Percentiles rank a stretch among this genome's conserved stretches.
Conservation (phyloP, 2,113 vertebrate species). For the Morone chrysops region DNA sequence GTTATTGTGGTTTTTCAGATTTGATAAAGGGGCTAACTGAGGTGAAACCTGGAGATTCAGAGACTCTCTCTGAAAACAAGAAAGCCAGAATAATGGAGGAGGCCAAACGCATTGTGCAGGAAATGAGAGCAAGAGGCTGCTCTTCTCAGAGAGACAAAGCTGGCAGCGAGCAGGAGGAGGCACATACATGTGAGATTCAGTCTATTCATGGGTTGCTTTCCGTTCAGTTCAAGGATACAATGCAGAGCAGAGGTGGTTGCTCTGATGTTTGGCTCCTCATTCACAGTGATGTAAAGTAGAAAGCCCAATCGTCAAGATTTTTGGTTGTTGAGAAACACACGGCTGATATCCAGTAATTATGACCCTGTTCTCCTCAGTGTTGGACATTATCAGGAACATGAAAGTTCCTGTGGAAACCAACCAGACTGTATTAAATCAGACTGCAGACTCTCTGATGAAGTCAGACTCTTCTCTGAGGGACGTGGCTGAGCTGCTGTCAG, state of each 20-base stretch:
- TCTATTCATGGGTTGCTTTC: background rate
- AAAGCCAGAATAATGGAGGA: constrained; percentile 45
- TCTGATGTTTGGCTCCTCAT: background rate
- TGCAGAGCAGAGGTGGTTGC: background rate
- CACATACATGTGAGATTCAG: constrained; percentile 50
- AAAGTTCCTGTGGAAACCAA: background rate
- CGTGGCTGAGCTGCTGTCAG: constrained; percentile 42
- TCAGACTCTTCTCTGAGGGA: constrained; percentile 34
- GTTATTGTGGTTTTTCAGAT: constrained; percentile 51
- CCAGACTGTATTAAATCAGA: constrained; percentile 3
- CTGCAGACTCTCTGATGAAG: constrained; percentile 43
- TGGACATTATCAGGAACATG: constrained; percentile 46
- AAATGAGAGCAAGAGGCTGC: constrained; percentile 64
- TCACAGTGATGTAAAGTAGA: background rate
- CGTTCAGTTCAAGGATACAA: background rate
- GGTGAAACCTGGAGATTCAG: constrained; percentile 28
- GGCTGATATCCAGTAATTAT: background rate
- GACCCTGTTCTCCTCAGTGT: constrained; percentile 45
- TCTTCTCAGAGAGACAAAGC: constrained; percentile 42
- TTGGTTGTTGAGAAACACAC: background rate
- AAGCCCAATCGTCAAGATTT: too few species aligned
- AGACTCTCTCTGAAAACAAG: constrained; percentile 1
- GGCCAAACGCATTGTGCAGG: constrained; percentile 44
- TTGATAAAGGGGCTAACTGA: constrained; percentile 47
- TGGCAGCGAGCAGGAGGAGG: constrained; percentile 37